Base-by-base conservation (phyloP, 2,888 invertebrate genomes). In the Caenorhabditis sp. region DNA sequence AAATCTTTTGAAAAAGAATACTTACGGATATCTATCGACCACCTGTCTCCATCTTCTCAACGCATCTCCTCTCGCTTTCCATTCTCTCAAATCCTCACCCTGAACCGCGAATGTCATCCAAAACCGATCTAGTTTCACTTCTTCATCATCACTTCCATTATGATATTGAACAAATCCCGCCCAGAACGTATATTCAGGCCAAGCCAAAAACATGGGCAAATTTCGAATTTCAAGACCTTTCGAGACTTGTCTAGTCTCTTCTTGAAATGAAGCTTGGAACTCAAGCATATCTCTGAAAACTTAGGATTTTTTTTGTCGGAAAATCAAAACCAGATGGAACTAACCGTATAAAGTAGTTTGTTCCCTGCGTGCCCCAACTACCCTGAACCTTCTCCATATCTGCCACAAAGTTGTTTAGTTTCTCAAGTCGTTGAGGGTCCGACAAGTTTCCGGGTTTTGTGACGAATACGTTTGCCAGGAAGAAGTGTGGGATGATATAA, bases 401-500 rank as follows among this genome's bases (percentile, higher is more conserved):
- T 3, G 60, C 50, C 2, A 85, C 83, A 59, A 85, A 71, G 0
- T 52, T 38, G 25, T 83, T 71, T 31, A 85, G 63, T 60, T 77
- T 75, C 56, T 50, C 59, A 8, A 73, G 17, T 38, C 70, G 43
- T 50, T 49, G 56, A 0, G 74, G 68, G 72, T 83, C 76, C 10
- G 77, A 74, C 21, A 85, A 63, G 68, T 85, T 78, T 21, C 85
- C 85, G 1, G 85, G 83, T 50, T 82, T 77, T 26, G 74, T 69
- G 5, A 85, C 77, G 56, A 85, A 81, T 25, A 85, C 72, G 17
- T 81, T 80, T 0, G 80, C 82, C 25, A 83, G 54, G 20, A 71
- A 72, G 58, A 76, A 86, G 67, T 86, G 78, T 1, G 86, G 86
- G 38, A 86, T 78, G 53, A 84, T 82, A 67, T 84, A 85, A 36